Percentiles rank a stretch among this genome's conserved stretches.
phyloP scores from a whole-genome alignment of 2,888 invertebrate species.

The Steinernema hermaphroditum region DNA sequence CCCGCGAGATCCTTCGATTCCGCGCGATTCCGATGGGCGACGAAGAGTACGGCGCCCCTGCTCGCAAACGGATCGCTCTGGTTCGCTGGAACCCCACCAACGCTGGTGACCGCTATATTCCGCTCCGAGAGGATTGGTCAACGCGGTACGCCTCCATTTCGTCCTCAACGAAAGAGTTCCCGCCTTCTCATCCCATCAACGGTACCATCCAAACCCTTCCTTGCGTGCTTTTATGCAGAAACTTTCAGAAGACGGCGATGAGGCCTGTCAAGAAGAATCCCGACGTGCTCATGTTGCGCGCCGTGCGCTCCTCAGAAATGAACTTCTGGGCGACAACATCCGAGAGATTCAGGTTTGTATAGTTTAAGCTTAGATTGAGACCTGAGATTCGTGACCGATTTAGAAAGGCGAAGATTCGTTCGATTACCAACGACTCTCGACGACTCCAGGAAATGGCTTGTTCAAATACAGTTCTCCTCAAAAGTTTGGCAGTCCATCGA shows the following conservation, averaged over 20 bases:
- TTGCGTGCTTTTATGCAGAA: too few relatives aligned
- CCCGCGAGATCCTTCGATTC: too few relatives aligned
- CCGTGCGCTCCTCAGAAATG: slow-evolving; percentile 89
- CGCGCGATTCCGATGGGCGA: background rate
- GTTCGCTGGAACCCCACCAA: too few relatives aligned
- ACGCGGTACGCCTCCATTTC: slow-evolving; percentile 60
- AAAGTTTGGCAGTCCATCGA: slow-evolving; percentile 44
- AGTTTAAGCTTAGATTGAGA: slow-evolving; percentile 16
- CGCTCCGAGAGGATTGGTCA: slow-evolving; percentile 62
- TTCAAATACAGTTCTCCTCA: slow-evolving; percentile 38
- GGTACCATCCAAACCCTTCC: too few relatives aligned
- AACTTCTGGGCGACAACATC: slow-evolving; percentile 84
- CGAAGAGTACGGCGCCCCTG: background rate
- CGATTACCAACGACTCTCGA: background rate
- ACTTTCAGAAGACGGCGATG: too few relatives aligned
- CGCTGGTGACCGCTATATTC: slow-evolving; percentile 63
- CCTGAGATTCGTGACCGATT: background rate
- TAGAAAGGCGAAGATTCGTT: slow-evolving; percentile 18
- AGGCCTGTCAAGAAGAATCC: slow-evolving; percentile 49
- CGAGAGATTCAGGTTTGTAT: slow-evolving; percentile 69
- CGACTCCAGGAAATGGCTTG: background rate
- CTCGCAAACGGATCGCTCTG: background rate
- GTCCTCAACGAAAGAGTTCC: background rate
- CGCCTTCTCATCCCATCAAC: too few relatives aligned
- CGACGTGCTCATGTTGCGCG: slow-evolving; percentile 73